These are phyloP conservation scores for Amyelois transitella DNA, from an alignment of 1,140 invertebrate species.

Conservation along the genomic window DNA sequence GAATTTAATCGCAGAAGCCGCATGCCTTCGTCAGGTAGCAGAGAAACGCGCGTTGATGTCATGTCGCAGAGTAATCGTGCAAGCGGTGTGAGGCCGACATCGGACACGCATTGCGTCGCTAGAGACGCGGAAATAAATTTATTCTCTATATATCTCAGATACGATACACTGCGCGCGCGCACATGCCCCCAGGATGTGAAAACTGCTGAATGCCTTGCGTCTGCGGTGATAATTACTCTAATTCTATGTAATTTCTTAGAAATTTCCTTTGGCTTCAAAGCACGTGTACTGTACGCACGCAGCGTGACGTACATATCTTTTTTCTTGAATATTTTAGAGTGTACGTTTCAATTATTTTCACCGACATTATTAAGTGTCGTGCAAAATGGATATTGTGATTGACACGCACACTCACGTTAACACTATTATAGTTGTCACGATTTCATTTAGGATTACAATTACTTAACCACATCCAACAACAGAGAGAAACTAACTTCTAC, in stretches of 20 bases:
- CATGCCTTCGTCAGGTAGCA: constrained; percentile 27
- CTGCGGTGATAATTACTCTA: not conserved
- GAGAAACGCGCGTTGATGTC: constrained; percentile 41
- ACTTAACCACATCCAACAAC: too few species aligned
- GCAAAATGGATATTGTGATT: not conserved
- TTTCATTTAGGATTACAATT: not conserved
- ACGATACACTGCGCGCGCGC: constrained; percentile 26
- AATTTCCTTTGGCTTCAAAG: not conserved
- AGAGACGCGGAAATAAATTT: constrained; percentile 49
- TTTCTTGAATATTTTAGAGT: not conserved
- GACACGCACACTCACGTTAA: not conserved
- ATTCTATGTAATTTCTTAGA: constrained; percentile 3
- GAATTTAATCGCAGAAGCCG: constrained; percentile 19
- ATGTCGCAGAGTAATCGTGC: constrained; percentile 31
- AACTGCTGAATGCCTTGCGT: constrained; percentile 12
- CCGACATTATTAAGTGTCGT: not conserved
- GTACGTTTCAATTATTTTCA: not conserved
- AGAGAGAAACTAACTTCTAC: too few species aligned
- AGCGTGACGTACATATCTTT: not conserved
- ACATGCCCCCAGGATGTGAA: constrained; percentile 28
- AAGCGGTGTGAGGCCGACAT: constrained; percentile 45
- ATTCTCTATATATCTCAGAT: too few species aligned
- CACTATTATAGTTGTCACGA: not conserved
- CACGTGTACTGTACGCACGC: not conserved
- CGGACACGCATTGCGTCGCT: constrained; percentile 54